Percentiles rank a stretch among this genome's conserved stretches.
These are phyloP conservation scores for Anoplopoma fimbria DNA, from an alignment of 2,113 vertebrate species.

Conservation along the genomic window DNA sequence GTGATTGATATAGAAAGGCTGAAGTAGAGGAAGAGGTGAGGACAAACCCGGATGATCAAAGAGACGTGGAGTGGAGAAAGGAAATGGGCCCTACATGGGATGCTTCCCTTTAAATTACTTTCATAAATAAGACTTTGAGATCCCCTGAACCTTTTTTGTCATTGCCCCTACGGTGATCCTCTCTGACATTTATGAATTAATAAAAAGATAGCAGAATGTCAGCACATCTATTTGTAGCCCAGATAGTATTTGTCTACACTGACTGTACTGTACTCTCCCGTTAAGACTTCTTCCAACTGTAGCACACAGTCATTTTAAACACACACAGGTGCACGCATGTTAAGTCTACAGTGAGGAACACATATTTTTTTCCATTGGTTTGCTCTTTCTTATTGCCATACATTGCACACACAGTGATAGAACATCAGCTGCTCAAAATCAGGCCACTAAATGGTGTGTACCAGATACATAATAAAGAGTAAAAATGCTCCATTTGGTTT, in stretches of 20 bases:
- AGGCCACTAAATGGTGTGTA: constrained; percentile 25
- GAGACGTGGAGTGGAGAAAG: constrained; percentile 13
- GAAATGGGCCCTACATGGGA: constrained; percentile 13
- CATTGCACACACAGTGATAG: constrained; percentile 6
- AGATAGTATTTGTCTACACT: constrained; percentile 27
- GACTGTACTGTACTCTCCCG: background rate
- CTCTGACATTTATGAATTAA: constrained; percentile 75
- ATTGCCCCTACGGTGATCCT: constrained; percentile 31
- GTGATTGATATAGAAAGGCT: constrained; percentile 45
- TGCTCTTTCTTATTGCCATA: constrained; percentile 3
- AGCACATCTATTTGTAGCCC: constrained; percentile 63
- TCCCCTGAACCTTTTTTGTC: constrained; percentile 47
- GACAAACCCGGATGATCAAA: constrained; percentile 57
- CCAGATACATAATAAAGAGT: constrained; percentile 51
- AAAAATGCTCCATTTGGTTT: constrained; percentile 26
- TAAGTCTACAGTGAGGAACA: background rate
- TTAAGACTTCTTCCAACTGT: background rate
- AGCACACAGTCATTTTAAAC: constrained; percentile 36
- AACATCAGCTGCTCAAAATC: constrained; percentile 40
- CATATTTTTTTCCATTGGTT: background rate
- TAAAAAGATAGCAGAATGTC: constrained; percentile 65
- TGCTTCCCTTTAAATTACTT: constrained; percentile 53
- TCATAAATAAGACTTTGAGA: constrained; percentile 53
- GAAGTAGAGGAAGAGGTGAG: constrained; percentile 22
- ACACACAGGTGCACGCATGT: constrained; percentile 7